Conservation (phyloP, 1,140 invertebrate species). For the Patella vulgata region DNA sequence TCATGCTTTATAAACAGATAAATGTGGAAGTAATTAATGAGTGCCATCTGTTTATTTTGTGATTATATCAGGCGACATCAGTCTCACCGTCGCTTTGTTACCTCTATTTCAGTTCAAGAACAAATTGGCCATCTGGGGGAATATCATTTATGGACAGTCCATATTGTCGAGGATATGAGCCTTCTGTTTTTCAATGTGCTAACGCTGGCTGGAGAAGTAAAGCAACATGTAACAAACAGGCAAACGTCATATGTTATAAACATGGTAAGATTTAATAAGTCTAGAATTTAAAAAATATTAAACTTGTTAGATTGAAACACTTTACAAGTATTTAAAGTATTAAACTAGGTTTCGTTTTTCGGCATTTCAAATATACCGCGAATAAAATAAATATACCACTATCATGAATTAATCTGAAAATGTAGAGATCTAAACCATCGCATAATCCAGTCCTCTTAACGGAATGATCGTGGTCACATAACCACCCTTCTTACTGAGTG, state of each 20-base stretch:
- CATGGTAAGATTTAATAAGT: conserved; percentile 11
- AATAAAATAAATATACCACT: neutral
- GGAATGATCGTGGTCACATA: too few relatives aligned
- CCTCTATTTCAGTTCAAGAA: too few relatives aligned
- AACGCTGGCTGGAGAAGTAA: conserved; percentile 15
- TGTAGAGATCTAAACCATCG: too few relatives aligned
- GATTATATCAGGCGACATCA: too few relatives aligned
- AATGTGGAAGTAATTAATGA: too few relatives aligned
- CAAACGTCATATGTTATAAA: conserved; percentile 15
- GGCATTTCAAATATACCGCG: neutral
- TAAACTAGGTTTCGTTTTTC: neutral
- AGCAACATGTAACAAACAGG: neutral
- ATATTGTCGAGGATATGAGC: conserved; percentile 16
- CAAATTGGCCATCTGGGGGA: too few relatives aligned
- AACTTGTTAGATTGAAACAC: neutral
- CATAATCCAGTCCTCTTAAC: too few relatives aligned
- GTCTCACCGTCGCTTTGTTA: too few relatives aligned
- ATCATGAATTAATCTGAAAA: neutral
- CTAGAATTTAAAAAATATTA: too few relatives aligned
- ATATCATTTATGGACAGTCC: neutral
- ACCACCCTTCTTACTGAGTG: too few relatives aligned
- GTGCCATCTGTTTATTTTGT: too few relatives aligned
- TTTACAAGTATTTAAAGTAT: neutral
- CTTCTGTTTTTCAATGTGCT: conserved; percentile 19
- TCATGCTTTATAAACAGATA: too few relatives aligned